Base-by-base conservation (phyloP, 2,113 vertebrate genomes). In the Thinocorus orbignyianus region DNA sequence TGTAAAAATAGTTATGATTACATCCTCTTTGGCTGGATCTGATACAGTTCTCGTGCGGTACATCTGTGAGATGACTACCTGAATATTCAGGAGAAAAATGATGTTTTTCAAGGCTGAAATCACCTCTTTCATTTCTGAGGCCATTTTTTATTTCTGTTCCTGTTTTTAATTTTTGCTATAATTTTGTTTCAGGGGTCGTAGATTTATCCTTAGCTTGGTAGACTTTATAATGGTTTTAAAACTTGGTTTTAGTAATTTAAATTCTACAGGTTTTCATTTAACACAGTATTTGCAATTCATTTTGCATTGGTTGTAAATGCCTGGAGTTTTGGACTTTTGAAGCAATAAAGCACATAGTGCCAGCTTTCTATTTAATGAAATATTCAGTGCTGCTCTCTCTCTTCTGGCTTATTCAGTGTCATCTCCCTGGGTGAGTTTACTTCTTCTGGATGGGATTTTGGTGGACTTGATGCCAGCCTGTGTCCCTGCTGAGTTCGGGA, bases 61-160 rank as follows among this genome's bases (percentile, higher is more conserved):
- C 33, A 7, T 31, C 79, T 68, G 11, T 11, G 22, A 55, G 64
- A 88, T 3, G 37, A 57, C 46, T 62, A 31, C 48, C 81, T 48
- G 61, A 77, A 55, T 66, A 52, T 86, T 62, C 4, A 6, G 1
- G 19, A 28, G 23, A 10, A 79, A 91, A 90, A 83, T 16, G 13
- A 7, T 1, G 2, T 7, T 88, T 77, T 93, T 35, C 9, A 55
- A 42, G 62, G 35, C 9, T n/a, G 15, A 16, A 11, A 8, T 37
- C 1, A 4, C 20, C 20, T 83, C 58, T 60, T 69, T 35, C 0
- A 0, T 60, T 91, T 91, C 37, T 86, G 48, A 51, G 51, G 35
- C 10, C 0, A 0, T 62, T 87, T 93, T 72, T 46, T 2, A 30
- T 44, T 82, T 51, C 48, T 1, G 1, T 52, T 39, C 4, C 7